Evolutionary conservation across 2,113 vertebrate species (phyloP).

Genomic region (Amphiprion ocellaris): DNA sequence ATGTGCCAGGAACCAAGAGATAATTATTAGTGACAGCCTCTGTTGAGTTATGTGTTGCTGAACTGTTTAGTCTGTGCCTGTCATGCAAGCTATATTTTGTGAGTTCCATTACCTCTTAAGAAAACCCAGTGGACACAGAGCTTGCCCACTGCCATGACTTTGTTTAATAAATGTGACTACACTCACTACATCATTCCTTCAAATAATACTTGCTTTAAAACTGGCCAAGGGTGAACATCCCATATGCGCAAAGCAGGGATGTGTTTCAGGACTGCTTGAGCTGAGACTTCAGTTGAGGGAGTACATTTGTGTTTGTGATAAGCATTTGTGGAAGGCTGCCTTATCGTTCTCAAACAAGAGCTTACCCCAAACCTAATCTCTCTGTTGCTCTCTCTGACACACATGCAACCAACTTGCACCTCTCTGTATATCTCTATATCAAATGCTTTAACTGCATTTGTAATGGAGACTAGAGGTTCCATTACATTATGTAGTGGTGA

Average conservation of each 20-base stretch:
- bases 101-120: conserved; percentile 15
- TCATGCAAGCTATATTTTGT: neutral
- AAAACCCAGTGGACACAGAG: neutral
- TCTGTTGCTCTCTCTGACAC: neutral
- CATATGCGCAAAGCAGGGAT: conserved; percentile 15
- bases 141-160: neutral
- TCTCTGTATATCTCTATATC: neutral
- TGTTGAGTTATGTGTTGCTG: conserved; percentile 16
- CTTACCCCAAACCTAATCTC: conserved; percentile 48
- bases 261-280: conserved; percentile 43
- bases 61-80: neutral
- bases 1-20: neutral
- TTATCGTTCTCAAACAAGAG: conserved; percentile 48
- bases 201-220: conserved; percentile 28
- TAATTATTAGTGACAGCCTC: neutral
- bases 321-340: conserved; percentile 48
- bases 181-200: neutral
- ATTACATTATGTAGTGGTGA: neutral
- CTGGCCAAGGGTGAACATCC: conserved; percentile 29
- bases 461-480: neutral
- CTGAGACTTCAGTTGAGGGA: conserved; percentile 54
- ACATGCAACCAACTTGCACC: neutral
- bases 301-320: conserved; percentile 56
- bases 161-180: conserved; percentile 9
- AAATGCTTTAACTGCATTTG: neutral